Conservation (phyloP, 2,888 invertebrate genomes). For the Caenorhabditis afra region DNA sequence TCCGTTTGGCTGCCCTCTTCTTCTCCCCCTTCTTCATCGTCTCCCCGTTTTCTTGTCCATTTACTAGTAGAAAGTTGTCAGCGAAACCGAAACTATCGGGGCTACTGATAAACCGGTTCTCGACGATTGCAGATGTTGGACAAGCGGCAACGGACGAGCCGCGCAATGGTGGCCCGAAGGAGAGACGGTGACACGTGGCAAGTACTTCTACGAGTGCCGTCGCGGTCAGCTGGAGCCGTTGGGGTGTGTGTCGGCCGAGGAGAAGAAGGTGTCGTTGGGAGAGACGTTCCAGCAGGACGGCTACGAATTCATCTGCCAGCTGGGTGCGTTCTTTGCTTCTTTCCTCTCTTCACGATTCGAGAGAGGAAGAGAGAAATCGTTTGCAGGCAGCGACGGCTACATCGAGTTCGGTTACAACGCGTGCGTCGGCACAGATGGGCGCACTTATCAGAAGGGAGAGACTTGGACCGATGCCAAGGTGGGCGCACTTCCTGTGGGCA, state of each 20-base stretch:
- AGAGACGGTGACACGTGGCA: constrained; percentile 72
- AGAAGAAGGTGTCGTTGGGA: constrained; percentile 67
- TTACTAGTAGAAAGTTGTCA: constrained; percentile 15
- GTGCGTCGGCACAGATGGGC: constrained; percentile 66
- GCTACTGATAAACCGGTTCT: constrained; percentile 17
- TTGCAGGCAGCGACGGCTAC: constrained; percentile 66
- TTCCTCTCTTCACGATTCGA: constrained; percentile 8
- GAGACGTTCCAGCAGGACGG: constrained; percentile 68
- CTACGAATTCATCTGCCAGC: constrained; percentile 63
- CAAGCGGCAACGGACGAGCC: constrained; percentile 70
- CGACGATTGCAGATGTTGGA: constrained; percentile 68
- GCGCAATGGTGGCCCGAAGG: constrained; percentile 75
- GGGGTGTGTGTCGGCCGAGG: constrained; percentile 70
- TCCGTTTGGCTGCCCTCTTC: neutral
- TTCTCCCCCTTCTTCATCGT: neutral
- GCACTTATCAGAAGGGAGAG: constrained; percentile 65
- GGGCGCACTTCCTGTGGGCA: constrained; percentile 41
- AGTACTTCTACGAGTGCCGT: constrained; percentile 81
- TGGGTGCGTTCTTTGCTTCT: constrained; percentile 46
- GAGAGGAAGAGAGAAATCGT: neutral
- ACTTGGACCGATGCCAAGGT: constrained; percentile 74
- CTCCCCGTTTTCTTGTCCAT: neutral
- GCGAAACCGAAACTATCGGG: constrained; percentile 26
- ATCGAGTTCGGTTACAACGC: constrained; percentile 71
- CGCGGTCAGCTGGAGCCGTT: constrained; percentile 74